phyloP scores from a whole-genome alignment of 2,797 vertebrate genomes.

The Cyprinodon diabolis region DNA sequence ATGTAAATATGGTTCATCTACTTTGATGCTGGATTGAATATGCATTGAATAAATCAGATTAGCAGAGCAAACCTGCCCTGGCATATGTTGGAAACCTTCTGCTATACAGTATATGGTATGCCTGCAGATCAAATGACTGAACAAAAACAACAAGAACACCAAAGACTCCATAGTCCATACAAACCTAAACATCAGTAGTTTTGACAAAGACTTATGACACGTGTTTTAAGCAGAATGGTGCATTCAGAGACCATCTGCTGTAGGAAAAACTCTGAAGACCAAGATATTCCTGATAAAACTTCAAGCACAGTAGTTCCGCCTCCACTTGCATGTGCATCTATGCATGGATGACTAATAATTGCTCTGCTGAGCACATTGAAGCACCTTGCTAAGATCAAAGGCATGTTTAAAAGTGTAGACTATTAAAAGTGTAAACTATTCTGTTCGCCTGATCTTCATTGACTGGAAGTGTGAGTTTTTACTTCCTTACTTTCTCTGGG shows the following conservation, averaged over 20 bases:
- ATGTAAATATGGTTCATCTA: no score
- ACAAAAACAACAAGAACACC: background rate
- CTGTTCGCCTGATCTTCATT: conserved; percentile 3
- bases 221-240: background rate
- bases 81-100: no score
- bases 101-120: no score
- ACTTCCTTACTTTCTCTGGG: conserved; percentile 11
- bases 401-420: background rate
- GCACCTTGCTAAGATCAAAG: background rate
- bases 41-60: no score
- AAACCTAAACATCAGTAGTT: background rate
- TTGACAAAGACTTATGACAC: background rate
- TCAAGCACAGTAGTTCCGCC: background rate
- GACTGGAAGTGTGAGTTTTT: conserved; percentile 19
- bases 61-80: no score
- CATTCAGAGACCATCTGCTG: no score
- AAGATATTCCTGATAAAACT: background rate
- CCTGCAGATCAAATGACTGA: conserved; percentile 17
- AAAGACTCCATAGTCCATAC: conserved; percentile 6
- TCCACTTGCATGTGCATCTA: background rate
- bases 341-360: background rate
- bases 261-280: no score
- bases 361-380: background rate
- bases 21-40: no score
- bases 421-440: background rate